A percentile compares a stretch with the other conserved stretches of the same genome.
These are phyloP conservation scores for Onychostruthus taczanowskii DNA, from an alignment of 2,113 vertebrate species.

Conservation along the genomic window DNA sequence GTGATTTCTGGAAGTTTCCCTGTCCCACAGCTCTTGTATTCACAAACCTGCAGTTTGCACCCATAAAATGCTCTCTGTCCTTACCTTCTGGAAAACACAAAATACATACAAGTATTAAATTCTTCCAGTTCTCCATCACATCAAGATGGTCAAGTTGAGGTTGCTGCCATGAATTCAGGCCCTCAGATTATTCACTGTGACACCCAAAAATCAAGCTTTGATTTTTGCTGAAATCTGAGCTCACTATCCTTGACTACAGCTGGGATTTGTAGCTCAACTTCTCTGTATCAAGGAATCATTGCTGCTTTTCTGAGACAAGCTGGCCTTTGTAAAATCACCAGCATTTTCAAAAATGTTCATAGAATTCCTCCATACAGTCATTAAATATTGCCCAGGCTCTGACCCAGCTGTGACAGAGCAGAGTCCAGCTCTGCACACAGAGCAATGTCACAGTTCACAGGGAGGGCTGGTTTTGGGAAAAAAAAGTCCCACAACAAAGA, in stretches of 20 bases:
- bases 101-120: neutral
- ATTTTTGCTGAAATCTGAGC: neutral
- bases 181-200: constrained; percentile 15
- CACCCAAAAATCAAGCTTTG: neutral
- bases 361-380: neutral
- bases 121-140: neutral
- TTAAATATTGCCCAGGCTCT: neutral
- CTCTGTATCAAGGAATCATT: neutral
- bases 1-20: neutral
- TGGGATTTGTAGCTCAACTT: neutral
- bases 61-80: neutral
- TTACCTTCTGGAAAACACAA: neutral
- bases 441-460: neutral
- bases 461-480: neutral
- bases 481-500: neutral
- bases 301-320: neutral
- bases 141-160: neutral
- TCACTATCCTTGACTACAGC: neutral
- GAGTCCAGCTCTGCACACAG: neutral
- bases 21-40: neutral
- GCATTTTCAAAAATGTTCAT: neutral
- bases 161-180: neutral
- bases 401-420: neutral
- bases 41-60: neutral
- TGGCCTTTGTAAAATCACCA: neutral